phyloP scores from a whole-genome alignment of 2,888 invertebrate species.

The Cepaea hortensis region DNA sequence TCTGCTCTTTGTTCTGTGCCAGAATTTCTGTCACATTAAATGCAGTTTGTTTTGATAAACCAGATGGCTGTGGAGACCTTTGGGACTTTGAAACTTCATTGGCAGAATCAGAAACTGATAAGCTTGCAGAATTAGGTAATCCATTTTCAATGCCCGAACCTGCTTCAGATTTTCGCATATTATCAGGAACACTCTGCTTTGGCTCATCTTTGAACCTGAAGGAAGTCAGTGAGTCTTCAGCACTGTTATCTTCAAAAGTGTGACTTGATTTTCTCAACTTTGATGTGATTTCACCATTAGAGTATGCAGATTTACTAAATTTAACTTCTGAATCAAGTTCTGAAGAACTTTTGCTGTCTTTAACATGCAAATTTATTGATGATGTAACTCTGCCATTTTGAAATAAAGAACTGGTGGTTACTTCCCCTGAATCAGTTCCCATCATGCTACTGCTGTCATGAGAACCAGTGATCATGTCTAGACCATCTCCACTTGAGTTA shows the following conservation, averaged over 20 bases:
- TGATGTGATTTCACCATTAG: too few species aligned
- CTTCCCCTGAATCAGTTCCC: neutral
- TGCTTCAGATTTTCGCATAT: neutral
- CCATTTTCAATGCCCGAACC: neutral
- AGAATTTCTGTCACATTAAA: slow-evolving; percentile 25
- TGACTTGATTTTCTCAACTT: neutral
- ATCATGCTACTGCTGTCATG: neutral
- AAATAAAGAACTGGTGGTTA: neutral
- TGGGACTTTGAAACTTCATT: neutral
- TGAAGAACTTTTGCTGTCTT: neutral
- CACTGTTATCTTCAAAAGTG: neutral
- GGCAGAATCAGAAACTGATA: neutral
- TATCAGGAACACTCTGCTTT: neutral
- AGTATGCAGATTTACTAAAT: too few species aligned
- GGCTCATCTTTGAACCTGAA: neutral
- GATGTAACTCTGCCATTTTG: neutral
- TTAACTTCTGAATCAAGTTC: neutral
- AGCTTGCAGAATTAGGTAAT: neutral
- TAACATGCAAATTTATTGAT: neutral
- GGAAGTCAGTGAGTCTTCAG: neutral
- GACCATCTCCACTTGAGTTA: neutral
- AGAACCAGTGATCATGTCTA: neutral
- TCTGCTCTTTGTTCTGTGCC: slow-evolving; percentile 32
- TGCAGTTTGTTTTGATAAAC: neutral
- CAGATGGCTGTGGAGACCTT: too few species aligned